These are phyloP conservation scores for Chaenocephalus aceratus DNA, from an alignment of 2,113 vertebrate species.

Conservation along the genomic window DNA sequence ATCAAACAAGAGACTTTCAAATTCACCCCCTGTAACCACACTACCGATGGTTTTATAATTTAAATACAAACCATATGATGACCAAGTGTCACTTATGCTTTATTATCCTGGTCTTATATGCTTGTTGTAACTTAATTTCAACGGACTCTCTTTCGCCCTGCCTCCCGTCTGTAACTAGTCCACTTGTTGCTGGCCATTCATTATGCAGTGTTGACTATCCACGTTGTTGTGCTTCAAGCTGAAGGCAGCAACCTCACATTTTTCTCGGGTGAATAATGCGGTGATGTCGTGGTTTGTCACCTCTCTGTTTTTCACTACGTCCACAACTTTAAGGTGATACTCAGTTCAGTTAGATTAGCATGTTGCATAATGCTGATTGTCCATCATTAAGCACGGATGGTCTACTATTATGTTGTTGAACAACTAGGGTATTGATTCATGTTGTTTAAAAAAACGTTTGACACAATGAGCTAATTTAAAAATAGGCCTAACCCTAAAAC, in stretches of 20 bases:
- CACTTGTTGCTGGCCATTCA: conserved; percentile 78
- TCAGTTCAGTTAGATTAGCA: background rate
- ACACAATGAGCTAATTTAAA: background rate
- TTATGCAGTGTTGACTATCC: conserved; percentile 49
- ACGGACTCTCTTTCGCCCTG: conserved; percentile 15
- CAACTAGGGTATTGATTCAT: conserved; percentile 26
- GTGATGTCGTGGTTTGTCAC: conserved; percentile 1
- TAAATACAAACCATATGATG: accelerated
- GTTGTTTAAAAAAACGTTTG: background rate
- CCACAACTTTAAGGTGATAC: background rate
- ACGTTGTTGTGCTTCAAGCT: conserved; percentile 50
- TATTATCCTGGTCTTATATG: background rate
- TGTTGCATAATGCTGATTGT: conserved; percentile 35
- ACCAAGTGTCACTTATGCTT: accelerated
- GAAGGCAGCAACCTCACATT: conserved; percentile 37
- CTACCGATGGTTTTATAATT: background rate
- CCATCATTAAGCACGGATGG: conserved; percentile 23
- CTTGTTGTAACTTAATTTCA: background rate
- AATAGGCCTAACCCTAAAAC: background rate
- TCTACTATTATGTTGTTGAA: conserved; percentile 34
- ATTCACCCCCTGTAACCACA: background rate
- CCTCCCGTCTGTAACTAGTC: conserved; percentile 19
- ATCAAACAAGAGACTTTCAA: conserved; percentile 21
- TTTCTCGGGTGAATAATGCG: conserved; percentile 26
- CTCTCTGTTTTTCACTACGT: background rate